A percentile compares a stretch with the other conserved stretches of the same genome.
phyloP scores from a whole-genome alignment of 2,113 vertebrate genomes.

The Chaenocephalus aceratus region DNA sequence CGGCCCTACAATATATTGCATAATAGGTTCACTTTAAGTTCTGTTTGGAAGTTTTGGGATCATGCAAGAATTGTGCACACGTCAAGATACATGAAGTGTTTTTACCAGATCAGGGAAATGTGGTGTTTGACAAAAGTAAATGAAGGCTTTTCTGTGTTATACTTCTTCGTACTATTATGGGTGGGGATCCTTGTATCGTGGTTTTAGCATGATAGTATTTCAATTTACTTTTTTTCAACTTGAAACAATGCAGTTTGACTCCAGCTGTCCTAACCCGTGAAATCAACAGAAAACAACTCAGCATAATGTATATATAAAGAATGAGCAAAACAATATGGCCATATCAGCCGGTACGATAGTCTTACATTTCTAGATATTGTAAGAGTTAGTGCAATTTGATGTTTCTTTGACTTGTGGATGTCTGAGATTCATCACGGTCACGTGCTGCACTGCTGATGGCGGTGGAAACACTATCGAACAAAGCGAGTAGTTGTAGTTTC shows the following conservation, averaged over 20 bases:
- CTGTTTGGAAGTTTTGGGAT: not conserved
- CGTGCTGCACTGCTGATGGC: no score
- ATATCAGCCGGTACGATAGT: not conserved
- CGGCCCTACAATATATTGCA: no score
- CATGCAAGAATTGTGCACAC: not conserved
- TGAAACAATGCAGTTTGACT: no score
- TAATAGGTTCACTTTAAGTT: no score
- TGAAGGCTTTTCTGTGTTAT: not conserved
- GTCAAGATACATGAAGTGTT: not conserved
- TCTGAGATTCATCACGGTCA: not conserved
- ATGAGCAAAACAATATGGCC: not conserved
- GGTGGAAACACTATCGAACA: not conserved
- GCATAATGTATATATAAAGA: no score
- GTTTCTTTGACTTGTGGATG: not conserved
- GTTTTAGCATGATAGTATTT: no score
- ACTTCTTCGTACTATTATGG: no score
- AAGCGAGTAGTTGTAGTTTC: not conserved
- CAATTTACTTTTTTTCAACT: no score
- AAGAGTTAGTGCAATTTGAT: not conserved
- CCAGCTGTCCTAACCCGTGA: no score
- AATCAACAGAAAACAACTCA: no score
- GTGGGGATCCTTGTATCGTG: no score
- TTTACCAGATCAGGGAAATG: not conserved
- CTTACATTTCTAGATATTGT: not conserved
- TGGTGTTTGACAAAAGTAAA: not conserved